A percentile compares a stretch with the other conserved stretches of the same genome.
Evolutionary conservation across 2,888 invertebrate genomes (phyloP).

Genomic region (Oasisia sp.): DNA sequence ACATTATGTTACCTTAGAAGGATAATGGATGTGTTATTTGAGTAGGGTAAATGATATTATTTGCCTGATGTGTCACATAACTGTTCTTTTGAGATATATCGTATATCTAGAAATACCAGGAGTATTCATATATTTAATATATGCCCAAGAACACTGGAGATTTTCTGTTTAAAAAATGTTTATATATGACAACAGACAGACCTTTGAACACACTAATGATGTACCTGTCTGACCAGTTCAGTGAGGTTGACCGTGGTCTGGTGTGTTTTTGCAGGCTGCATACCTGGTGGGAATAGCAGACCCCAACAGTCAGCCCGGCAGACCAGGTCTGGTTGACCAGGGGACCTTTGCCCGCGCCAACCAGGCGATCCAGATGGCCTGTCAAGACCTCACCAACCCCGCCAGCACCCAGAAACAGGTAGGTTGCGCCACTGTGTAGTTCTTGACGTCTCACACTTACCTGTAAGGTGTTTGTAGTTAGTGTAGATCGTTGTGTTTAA

Average conservation of each 20-base stretch:
- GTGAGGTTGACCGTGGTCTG: too few relatives aligned
- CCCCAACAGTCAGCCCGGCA: conserved; percentile 86
- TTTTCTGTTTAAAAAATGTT: too few relatives aligned
- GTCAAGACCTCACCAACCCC: conserved; percentile 69
- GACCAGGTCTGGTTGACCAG: conserved; percentile 68
- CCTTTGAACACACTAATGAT: too few relatives aligned
- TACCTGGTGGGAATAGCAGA: conserved; percentile 95
- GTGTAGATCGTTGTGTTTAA: neutral
- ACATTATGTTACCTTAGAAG: too few relatives aligned
- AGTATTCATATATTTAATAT: neutral
- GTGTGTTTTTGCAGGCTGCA: conserved; percentile 73
- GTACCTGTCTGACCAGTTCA: too few relatives aligned
- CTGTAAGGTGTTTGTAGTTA: neutral
- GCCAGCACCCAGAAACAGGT: conserved; percentile 63
- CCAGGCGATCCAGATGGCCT: conserved; percentile 89
- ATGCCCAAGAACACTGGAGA: neutral
- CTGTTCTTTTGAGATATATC: neutral
- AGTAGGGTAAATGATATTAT: too few relatives aligned
- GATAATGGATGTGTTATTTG: too few relatives aligned
- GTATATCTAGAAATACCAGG: neutral
- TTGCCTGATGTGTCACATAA: neutral
- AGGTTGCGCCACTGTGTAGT: conserved; percentile 24
- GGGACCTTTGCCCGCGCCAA: conserved; percentile 76
- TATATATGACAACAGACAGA: too few relatives aligned
- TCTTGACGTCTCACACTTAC: neutral